Conservation (phyloP, 2,113 vertebrate species). For the Aythya baeri region DNA sequence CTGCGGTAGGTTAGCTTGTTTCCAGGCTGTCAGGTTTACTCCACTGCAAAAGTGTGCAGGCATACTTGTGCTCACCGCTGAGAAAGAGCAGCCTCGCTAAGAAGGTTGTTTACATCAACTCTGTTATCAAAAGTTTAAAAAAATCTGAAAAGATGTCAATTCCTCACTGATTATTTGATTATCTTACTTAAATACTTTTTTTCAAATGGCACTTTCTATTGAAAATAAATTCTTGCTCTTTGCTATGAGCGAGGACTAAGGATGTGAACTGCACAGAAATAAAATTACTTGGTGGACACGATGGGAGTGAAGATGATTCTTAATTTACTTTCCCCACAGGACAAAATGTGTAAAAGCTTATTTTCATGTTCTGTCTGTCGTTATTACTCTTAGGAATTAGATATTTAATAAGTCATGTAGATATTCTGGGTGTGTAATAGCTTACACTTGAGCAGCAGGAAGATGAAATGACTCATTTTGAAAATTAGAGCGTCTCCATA, state of each 20-base stretch:
- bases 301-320: not conserved
- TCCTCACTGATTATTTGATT: not conserved
- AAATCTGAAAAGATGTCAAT: too few species aligned
- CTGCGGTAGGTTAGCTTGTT: not conserved
- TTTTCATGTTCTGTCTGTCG: not conserved
- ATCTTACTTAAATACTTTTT: not conserved
- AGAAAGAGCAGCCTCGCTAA: not conserved
- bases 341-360: not conserved
- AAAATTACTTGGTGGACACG: not conserved
- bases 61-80: not conserved
- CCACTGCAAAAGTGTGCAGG: too few species aligned
- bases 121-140: not conserved
- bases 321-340: not conserved
- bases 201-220: not conserved
- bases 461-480: not conserved
- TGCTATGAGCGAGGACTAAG: not conserved
- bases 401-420: not conserved
- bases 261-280: not conserved
- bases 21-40: not conserved
- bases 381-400: not conserved
- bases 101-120: accelerated
- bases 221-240: not conserved
- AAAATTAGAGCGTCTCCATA: not conserved
- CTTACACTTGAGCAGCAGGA: not conserved
- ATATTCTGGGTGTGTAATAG: not conserved